These are phyloP conservation scores for Bubo bubo DNA, from an alignment of 2,113 vertebrate genomes.

Conservation along the genomic window DNA sequence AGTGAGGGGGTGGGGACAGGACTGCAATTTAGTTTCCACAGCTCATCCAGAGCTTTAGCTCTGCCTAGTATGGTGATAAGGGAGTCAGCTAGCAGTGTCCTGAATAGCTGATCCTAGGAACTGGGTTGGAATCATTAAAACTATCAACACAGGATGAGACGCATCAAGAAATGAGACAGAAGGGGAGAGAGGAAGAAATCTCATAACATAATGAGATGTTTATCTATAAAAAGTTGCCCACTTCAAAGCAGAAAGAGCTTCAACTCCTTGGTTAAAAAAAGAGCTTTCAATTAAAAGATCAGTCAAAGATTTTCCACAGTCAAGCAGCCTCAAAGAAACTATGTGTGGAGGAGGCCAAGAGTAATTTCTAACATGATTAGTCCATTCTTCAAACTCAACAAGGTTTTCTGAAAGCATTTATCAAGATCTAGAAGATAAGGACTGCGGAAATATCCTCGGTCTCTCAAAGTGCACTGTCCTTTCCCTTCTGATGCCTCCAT, in stretches of 20 bases:
- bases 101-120: background rate
- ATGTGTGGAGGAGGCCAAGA: slow-evolving; percentile 40
- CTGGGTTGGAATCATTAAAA: background rate
- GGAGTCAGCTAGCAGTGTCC: background rate
- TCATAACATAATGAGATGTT: slow-evolving; percentile 44
- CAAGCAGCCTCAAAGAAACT: slow-evolving; percentile 46
- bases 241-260: slow-evolving; percentile 53
- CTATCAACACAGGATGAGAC: background rate
- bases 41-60: background rate
- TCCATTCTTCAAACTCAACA: slow-evolving; percentile 25
- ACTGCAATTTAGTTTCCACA: background rate
- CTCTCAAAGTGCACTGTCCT: background rate
- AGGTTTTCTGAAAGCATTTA: background rate
- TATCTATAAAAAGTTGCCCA: slow-evolving; percentile 53
- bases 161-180: slow-evolving; percentile 27
- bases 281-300: slow-evolving; percentile 60
- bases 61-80: background rate
- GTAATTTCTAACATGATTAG: slow-evolving; percentile 16
- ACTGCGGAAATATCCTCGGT: background rate
- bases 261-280: background rate
- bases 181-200: slow-evolving; percentile 18
- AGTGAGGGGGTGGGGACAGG: background rate
- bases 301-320: slow-evolving; percentile 47
- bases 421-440: background rate
- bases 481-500: background rate